phyloP scores from a whole-genome alignment of 2,888 invertebrate genomes.

The Eilema caniola region DNA sequence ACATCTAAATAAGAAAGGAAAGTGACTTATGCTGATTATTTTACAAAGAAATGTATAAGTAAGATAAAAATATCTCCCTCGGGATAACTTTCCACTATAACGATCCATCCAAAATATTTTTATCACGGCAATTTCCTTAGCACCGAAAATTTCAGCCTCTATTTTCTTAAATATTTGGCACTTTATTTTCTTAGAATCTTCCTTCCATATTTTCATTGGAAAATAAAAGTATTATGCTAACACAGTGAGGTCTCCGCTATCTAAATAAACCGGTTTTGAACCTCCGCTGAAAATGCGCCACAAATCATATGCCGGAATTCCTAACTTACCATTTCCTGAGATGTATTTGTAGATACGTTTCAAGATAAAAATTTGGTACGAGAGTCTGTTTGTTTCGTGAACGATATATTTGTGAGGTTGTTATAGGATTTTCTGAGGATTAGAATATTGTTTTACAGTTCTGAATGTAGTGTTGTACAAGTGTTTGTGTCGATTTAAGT shows the following conservation, averaged over 20 bases:
- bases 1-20: not conserved
- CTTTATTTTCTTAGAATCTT: constrained; percentile 19
- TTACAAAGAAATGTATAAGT: not conserved
- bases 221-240: constrained; percentile 30
- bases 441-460: not conserved
- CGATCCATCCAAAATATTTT: not conserved
- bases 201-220: constrained; percentile 25
- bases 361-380: constrained; percentile 27
- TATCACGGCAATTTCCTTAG: not conserved
- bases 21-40: not conserved
- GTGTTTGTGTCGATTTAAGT: too few relatives aligned
- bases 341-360: constrained; percentile 52
- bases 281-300: constrained; percentile 66
- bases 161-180: constrained; percentile 24
- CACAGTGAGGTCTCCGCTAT: constrained; percentile 27
- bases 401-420: not conserved
- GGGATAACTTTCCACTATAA: not conserved
- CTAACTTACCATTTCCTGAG: constrained; percentile 81
- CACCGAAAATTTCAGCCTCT: not conserved
- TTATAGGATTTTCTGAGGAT: not conserved
- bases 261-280: constrained; percentile 37
- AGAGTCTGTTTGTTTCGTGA: constrained; percentile 34
- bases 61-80: not conserved
- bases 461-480: not conserved
- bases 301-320: constrained; percentile 89